phyloP scores from a whole-genome alignment of 2,888 invertebrate species.

The Mythimna lalbum region DNA sequence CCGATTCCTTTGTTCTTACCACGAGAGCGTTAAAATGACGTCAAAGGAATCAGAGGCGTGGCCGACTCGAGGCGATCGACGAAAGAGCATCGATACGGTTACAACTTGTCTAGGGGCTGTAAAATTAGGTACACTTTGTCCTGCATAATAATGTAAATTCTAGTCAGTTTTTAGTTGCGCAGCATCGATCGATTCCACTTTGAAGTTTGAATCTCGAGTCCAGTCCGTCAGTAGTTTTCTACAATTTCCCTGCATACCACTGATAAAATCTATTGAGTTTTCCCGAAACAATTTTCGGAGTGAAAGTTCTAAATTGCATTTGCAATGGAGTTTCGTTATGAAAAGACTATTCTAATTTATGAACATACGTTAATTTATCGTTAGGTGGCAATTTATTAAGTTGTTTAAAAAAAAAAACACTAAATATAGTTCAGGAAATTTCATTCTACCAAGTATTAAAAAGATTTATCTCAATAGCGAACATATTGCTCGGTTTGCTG shows the following conservation, averaged over 20 bases:
- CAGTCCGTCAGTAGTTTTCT: neutral
- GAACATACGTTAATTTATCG: neutral
- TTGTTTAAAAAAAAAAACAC: too few species aligned
- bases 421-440: too few species aligned
- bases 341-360: neutral
- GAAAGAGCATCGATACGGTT: too few species aligned
- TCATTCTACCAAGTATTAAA: neutral
- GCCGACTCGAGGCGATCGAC: too few species aligned
- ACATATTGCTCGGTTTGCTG: neutral
- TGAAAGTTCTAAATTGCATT: neutral
- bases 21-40: too few species aligned
- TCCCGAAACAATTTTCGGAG: neutral
- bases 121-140: neutral
- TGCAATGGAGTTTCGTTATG: neutral
- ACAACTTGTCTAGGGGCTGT: too few species aligned
- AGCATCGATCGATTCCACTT: conserved; percentile 20
- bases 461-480: too few species aligned
- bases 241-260: conserved; percentile 6
- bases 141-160: neutral
- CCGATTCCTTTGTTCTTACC: too few species aligned
- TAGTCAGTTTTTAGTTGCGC: conserved; percentile 1
- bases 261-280: conserved; percentile 10
- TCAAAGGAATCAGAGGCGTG: too few species aligned
- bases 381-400: too few species aligned
- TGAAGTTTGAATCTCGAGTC: conserved; percentile 5